phyloP scores from a whole-genome alignment of 2,113 vertebrate genomes.

The Corythornis vintsioides region DNA sequence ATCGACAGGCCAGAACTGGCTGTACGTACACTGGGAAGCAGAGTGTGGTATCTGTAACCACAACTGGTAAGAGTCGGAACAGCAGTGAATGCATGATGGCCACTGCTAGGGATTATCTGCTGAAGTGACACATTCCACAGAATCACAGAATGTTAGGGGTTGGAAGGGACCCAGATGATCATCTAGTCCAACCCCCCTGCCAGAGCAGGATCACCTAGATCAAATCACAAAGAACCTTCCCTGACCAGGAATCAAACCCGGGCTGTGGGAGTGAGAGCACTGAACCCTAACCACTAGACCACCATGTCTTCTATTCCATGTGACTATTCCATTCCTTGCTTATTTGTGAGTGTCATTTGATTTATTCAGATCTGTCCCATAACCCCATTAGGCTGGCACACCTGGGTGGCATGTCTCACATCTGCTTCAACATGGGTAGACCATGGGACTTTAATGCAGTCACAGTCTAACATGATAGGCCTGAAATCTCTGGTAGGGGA shows the following conservation, averaged over 20 bases:
- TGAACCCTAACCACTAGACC: no score
- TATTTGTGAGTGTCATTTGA: background rate
- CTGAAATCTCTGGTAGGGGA: background rate
- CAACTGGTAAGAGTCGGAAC: background rate
- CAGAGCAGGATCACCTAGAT: no score
- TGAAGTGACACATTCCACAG: background rate
- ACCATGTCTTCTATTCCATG: background rate
- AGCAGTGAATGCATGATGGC: background rate
- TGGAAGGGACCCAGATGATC: no score
- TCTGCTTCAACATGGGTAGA: background rate
- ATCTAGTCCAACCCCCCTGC: no score
- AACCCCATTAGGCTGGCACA: rapidly evolving
- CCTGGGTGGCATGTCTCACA: background rate
- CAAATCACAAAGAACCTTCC: no score
- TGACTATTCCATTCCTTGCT: background rate
- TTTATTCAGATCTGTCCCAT: background rate
- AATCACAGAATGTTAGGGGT: no score
- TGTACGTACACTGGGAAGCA: background rate
- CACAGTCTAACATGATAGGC: background rate
- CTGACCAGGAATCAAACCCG: no score
- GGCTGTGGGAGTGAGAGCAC: no score
- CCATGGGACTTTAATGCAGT: background rate
- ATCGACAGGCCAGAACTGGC: background rate
- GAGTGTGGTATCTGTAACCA: rapidly evolving
- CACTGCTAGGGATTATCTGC: background rate